Evolutionary conservation across 2,113 vertebrate species (phyloP).

Genomic region (Xiphophorus hellerii): DNA sequence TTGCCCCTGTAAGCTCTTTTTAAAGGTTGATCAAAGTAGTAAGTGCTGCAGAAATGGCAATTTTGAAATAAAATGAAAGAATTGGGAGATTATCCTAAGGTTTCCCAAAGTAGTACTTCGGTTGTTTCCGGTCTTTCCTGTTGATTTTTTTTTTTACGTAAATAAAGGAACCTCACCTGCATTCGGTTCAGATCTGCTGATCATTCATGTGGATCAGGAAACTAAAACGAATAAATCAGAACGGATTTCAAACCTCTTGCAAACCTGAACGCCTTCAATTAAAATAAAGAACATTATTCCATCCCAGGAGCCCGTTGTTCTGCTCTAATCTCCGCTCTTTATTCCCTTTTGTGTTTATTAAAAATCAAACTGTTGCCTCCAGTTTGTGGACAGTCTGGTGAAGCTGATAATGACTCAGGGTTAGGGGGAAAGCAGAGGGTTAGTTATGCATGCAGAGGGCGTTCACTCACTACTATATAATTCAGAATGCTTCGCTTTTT

Average conservation of each 20-base stretch:
- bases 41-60: no score
- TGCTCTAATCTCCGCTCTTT: not conserved
- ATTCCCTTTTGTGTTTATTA: conserved; percentile 7
- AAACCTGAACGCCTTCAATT: not conserved
- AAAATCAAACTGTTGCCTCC: conserved; percentile 35
- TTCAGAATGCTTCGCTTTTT: conserved; percentile 35
- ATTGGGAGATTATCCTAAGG: no score
- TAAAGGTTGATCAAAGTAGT: no score
- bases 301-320: not conserved
- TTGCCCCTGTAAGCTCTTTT: no score
- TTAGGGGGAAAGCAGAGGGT: conserved; percentile 18
- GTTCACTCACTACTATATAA: conserved; percentile 45
- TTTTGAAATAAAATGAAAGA: no score
- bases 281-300: not conserved
- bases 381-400: conserved; percentile 57
- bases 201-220: not conserved
- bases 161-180: not conserved
- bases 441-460: conserved; percentile 46
- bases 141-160: no score
- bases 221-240: not conserved
- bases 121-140: no score
- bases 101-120: no score
- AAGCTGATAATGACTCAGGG: conserved; percentile 63
- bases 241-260: not conserved
- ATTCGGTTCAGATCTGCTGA: not conserved